Evolutionary conservation across 1,140 invertebrate genomes (phyloP), one percentile per base, ranked within the genome.

Genomic region (Drosophila suzukii): DNA sequence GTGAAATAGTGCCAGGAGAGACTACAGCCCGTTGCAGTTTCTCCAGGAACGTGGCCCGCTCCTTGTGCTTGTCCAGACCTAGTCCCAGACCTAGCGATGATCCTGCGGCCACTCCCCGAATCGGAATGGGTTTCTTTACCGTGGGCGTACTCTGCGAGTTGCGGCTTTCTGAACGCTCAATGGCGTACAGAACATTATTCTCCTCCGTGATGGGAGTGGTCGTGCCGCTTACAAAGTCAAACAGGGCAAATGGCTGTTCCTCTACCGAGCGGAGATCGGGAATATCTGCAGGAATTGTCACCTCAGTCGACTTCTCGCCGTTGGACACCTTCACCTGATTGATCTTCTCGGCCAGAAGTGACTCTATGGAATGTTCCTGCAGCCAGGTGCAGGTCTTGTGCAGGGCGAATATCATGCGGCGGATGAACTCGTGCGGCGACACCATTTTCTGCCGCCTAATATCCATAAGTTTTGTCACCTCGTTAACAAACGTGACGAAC

Each of bases 361-460:
- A 57, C 30, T 81, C 80, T 20, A 79, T 75, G 54, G 78, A 80
- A 76, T 81, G 85, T 72, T 91, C 88, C 39, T 88, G 89, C 63
- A 92, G 24, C 89, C 89, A 92, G 17, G 77, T 79, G 67, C 91
- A 92, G 4, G 72, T 92, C 30, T 91, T 92, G 43, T 84, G 85
- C 47, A 92, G 27, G 0, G 81, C 72, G 51, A 92, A 92, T 13
- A 92, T 92, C 83, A 91, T 92, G 0, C 91, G 74, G 0, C 91
- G 51, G 5, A 92, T 90, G 30, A 92, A 92, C 60, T 92, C 91
- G 34, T 92, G 91, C 0, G 91, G 91, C 7, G 91, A 92, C 2
- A 92, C 74, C 70, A 81, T 88, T 46, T 92, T 92, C 6, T 75
- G 78, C 0, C 78, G 65, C 13, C 88, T 73, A 6, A 92, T 91